Conservation (phyloP, 2,888 invertebrate species). For the Polyploca ridens region DNA sequence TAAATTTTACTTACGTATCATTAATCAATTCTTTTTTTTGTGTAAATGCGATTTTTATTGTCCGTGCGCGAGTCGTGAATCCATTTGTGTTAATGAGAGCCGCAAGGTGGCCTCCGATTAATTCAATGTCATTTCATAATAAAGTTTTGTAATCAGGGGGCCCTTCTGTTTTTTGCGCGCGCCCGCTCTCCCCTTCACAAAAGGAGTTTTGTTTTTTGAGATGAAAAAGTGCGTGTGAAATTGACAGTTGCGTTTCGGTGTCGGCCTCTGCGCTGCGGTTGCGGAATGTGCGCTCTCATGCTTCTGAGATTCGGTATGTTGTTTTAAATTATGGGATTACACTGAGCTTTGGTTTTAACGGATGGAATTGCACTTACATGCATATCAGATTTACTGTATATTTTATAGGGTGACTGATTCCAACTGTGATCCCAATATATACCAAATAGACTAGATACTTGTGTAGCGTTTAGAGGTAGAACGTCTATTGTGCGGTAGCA, state of each 20-base stretch:
- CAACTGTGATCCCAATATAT: too few species aligned
- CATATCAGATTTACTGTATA: background rate
- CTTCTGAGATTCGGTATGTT: slow-evolving; percentile 16
- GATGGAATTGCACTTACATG: background rate
- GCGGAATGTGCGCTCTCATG: slow-evolving; percentile 12
- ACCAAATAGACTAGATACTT: background rate
- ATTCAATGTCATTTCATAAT: slow-evolving; percentile 75
- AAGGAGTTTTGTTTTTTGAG: slow-evolving; percentile 36
- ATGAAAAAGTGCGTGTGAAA: slow-evolving; percentile 53
- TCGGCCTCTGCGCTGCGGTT: slow-evolving; percentile 11
- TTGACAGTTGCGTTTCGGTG: slow-evolving; percentile 47
- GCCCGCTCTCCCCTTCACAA: slow-evolving; percentile 31
- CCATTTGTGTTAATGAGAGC: slow-evolving; percentile 76
- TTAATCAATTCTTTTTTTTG: slow-evolving; percentile 75
- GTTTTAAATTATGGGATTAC: slow-evolving; percentile 16
- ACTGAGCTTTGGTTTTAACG: background rate
- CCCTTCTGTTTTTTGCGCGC: slow-evolving; percentile 46
- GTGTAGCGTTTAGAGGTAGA: too few species aligned
- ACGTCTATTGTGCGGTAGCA: too few species aligned
- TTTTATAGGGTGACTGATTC: background rate
- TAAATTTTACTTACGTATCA: slow-evolving; percentile 53
- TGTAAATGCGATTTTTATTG: slow-evolving; percentile 81
- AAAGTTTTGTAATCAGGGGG: slow-evolving; percentile 54
- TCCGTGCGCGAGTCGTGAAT: slow-evolving; percentile 63
- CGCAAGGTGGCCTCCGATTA: slow-evolving; percentile 75